These are phyloP conservation scores for Cotesia chilonis DNA, from an alignment of 1,140 invertebrate genomes.

Conservation along the genomic window DNA sequence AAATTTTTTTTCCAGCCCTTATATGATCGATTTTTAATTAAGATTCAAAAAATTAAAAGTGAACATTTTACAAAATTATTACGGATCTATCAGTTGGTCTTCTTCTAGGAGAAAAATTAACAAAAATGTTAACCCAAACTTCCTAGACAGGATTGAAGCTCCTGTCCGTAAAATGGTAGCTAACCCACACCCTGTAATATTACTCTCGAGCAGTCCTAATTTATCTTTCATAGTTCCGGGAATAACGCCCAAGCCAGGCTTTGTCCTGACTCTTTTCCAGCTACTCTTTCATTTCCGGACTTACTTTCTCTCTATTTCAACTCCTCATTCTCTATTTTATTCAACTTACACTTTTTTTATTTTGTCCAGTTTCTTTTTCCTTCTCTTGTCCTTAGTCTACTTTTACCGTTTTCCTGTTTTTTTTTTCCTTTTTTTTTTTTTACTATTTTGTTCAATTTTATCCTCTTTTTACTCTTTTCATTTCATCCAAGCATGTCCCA, in stretches of 20 bases:
- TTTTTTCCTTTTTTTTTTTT: not conserved
- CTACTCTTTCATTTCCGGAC: constrained; percentile 7
- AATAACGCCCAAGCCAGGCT: not conserved
- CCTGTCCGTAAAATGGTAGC: not conserved
- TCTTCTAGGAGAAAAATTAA: too few species aligned
- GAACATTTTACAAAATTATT: too few species aligned
- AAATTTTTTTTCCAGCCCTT: too few species aligned
- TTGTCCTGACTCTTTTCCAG: not conserved
- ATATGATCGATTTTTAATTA: too few species aligned
- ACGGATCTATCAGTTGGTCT: too few species aligned
- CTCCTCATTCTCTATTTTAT: not conserved
- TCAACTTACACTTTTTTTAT: not conserved
- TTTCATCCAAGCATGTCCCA: not conserved
- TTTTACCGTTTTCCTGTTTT: not conserved
- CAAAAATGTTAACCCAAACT: too few species aligned
- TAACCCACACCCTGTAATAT: not conserved
- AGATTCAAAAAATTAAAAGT: too few species aligned
- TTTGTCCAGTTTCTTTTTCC: not conserved
- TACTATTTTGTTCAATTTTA: not conserved
- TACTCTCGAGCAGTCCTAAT: constrained; percentile 8
- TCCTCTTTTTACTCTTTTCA: not conserved
- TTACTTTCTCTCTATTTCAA: not conserved
- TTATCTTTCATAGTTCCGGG: constrained; percentile 16
- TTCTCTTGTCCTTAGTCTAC: not conserved
- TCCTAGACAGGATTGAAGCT: too few species aligned